Conservation (phyloP, 2,797 vertebrate genomes). For the Pantherophis vulpinus region DNA sequence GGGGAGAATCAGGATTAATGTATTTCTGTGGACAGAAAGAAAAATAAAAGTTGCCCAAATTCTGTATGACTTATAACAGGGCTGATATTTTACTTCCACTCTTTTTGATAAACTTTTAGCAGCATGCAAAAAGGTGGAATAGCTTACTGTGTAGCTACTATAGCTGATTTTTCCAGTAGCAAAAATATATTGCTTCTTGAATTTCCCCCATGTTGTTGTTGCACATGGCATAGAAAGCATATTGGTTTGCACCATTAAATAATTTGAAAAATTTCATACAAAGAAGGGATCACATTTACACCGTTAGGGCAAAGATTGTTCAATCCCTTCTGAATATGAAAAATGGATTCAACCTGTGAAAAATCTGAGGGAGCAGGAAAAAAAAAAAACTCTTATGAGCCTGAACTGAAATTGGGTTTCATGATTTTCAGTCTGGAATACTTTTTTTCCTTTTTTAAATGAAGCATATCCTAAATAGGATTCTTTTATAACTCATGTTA, state of each 20-base stretch:
- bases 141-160: slow-evolving; percentile 35
- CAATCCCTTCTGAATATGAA: background rate
- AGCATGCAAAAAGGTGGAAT: background rate
- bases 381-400: background rate
- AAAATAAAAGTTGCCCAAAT: background rate
- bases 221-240: slow-evolving; percentile 28
- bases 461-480: slow-evolving; percentile 15
- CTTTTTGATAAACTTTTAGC: background rate
- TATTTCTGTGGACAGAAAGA: background rate
- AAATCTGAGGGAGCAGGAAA: background rate
- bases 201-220: slow-evolving; percentile 43
- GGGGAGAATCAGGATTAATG: background rate
- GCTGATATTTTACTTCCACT: background rate
- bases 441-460: no score
- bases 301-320: background rate
- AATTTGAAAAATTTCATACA: background rate
- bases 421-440: background rate
- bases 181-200: slow-evolving; percentile 34
- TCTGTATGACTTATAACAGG: background rate
- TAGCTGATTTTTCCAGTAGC: slow-evolving; percentile 30
- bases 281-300: slow-evolving; percentile 4
- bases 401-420: slow-evolving; percentile 1
- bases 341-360: slow-evolving; percentile 5
- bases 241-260: slow-evolving; percentile 11
- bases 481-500: background rate